Conservation (phyloP, 2,797 vertebrate species). For the Epinephelus awoara region DNA sequence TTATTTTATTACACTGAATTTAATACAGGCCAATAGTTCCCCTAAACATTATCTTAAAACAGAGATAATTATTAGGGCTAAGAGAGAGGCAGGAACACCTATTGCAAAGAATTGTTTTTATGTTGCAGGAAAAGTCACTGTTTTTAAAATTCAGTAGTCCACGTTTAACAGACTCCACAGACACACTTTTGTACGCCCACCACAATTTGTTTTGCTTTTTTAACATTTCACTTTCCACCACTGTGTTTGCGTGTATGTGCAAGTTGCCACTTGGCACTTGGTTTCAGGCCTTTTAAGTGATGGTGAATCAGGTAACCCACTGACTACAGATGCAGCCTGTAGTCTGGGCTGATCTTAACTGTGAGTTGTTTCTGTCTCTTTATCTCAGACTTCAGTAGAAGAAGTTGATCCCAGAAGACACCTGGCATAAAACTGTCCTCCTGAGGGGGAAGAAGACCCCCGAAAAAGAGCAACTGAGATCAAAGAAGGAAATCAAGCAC, state of each 20-base stretch:
- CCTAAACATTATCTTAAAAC: not conserved
- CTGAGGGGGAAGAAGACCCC: conserved; percentile 55
- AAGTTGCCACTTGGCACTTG: not conserved
- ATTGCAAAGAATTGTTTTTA: not conserved
- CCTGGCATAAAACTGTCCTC: conserved; percentile 23
- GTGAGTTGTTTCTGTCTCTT: not conserved
- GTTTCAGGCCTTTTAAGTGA: not conserved
- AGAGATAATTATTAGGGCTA: not conserved
- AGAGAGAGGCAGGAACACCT: accelerated
- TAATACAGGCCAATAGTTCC: no score
- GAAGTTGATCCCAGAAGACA: conserved; percentile 65
- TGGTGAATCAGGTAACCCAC: not conserved
- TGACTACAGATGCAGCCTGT: not conserved
- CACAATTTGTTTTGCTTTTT: not conserved
- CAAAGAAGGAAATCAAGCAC: conserved; percentile 66
- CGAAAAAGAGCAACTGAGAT: conserved; percentile 70
- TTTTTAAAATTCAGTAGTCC: not conserved
- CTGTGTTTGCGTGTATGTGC: not conserved
- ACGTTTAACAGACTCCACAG: not conserved
- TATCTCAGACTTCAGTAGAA: conserved; percentile 57
- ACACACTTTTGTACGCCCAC: conserved; percentile 31
- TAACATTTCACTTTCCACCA: not conserved
- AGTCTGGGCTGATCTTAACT: not conserved
- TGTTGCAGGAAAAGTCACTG: not conserved
- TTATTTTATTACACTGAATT: not conserved